A percentile compares a stretch with the other conserved stretches of the same genome.
Evolutionary conservation across 2,888 invertebrate species (phyloP).

Genomic region (Leptarthrus brevirostris): DNA sequence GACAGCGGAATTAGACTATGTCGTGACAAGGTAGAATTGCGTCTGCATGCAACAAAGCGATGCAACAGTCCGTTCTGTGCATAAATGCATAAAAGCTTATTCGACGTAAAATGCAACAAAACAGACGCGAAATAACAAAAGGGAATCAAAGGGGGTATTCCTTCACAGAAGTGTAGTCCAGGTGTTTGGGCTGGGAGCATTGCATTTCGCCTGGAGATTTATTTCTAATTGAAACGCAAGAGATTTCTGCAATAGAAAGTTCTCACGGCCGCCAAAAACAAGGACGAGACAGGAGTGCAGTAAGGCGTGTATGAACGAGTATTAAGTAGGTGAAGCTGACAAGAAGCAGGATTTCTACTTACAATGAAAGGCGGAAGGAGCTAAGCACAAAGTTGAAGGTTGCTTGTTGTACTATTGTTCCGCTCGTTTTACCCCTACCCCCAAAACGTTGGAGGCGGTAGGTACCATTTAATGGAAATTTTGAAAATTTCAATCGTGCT

Average conservation of each 20-base stretch:
- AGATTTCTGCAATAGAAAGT: conserved; percentile 26
- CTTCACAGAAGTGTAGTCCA: neutral
- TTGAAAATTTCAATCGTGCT: conserved; percentile 42
- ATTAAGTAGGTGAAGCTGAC: conserved; percentile 3
- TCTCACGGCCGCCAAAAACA: conserved; percentile 12
- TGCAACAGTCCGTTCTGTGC: conserved; percentile 52
- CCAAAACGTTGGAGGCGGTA: neutral
- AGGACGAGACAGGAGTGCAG: neutral
- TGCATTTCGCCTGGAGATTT: conserved; percentile 52
- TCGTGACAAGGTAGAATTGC: conserved; percentile 54
- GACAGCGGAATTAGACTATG: conserved; percentile 45
- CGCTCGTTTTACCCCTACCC: neutral
- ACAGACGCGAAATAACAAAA: conserved; percentile 6
- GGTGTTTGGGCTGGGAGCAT: neutral
- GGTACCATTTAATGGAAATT: conserved; percentile 30
- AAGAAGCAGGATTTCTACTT: neutral
- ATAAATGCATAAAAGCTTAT: conserved; percentile 51
- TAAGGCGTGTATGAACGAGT: neutral
- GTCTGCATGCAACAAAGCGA: conserved; percentile 52
- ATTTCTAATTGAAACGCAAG: conserved; percentile 57
- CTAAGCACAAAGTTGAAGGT: neutral
- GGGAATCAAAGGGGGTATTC: neutral
- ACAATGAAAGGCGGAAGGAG: neutral
- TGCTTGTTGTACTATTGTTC: neutral
- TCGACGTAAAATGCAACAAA: conserved; percentile 43